Conservation (phyloP, 2,888 invertebrate genomes). For the Sturmia bella region DNA sequence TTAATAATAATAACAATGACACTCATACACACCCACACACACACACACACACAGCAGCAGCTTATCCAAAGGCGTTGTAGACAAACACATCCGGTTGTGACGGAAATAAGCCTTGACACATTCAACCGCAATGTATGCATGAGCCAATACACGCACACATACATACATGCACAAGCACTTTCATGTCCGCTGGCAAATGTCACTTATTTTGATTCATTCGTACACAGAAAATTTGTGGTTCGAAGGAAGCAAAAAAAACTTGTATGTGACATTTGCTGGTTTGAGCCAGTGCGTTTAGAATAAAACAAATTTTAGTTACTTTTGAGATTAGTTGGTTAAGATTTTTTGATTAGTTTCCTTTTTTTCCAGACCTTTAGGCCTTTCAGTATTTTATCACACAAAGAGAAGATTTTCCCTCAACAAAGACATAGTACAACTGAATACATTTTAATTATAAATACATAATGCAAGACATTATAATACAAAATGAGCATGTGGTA, state of each 20-base stretch:
- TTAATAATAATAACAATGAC: constrained; percentile 35
- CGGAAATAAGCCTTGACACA: constrained; percentile 70
- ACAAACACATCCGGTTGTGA: constrained; percentile 69
- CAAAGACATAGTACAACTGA: not conserved
- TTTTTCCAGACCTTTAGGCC: constrained; percentile 6
- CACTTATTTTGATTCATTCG: constrained; percentile 22
- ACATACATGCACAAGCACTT: not conserved
- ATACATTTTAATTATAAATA: not conserved
- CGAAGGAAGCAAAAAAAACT: constrained; percentile 33
- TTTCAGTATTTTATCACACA: constrained; percentile 2
- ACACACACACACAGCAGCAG: constrained; percentile 34
- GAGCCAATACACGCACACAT: not conserved
- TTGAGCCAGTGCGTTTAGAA: constrained; percentile 46
- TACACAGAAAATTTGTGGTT: constrained; percentile 56
- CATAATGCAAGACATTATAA: not conserved
- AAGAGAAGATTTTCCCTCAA: not conserved
- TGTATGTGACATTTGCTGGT: not conserved
- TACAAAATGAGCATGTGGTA: no score
- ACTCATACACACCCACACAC: constrained; percentile 9
- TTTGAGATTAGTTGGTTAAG: constrained; percentile 56
- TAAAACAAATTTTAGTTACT: constrained; percentile 37
- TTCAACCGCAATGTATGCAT: constrained; percentile 57
- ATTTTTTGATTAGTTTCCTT: constrained; percentile 64
- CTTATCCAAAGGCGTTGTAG: constrained; percentile 67
- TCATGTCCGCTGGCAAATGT: constrained; percentile 47